Conservation (phyloP, 1,140 invertebrate genomes). For the Rhopalosiphum maidis region DNA sequence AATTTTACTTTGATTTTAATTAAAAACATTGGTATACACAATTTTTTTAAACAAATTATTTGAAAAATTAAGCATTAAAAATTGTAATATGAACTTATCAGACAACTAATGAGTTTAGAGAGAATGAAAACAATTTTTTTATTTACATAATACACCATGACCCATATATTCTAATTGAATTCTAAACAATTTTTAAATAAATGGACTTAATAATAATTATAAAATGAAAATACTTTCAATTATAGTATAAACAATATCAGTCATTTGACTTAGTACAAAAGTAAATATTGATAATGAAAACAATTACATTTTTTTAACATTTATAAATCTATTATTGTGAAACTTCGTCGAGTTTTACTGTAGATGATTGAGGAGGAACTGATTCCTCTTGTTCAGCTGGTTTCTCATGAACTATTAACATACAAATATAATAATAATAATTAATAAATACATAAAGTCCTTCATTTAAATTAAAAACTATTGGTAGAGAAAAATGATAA, state of each 20-base stretch:
- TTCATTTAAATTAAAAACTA: neutral
- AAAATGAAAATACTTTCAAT: neutral
- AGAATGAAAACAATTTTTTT: neutral
- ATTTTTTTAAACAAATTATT: neutral
- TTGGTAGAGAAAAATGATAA: neutral
- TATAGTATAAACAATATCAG: neutral
- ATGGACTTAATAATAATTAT: neutral
- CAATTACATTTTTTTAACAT: neutral
- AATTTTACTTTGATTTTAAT: neutral
- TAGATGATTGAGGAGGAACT: neutral
- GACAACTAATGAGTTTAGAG: neutral
- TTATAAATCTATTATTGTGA: constrained; percentile 5
- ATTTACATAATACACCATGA: neutral
- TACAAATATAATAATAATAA: neutral
- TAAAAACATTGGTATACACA: neutral
- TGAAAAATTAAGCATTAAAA: neutral
- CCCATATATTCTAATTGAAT: neutral
- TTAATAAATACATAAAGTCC: neutral
- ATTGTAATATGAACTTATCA: neutral
- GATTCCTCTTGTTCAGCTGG: constrained; percentile 7
- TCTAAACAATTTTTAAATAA: neutral
- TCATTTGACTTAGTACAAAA: neutral
- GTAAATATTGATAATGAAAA: neutral
- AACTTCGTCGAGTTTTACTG: constrained; percentile 20
- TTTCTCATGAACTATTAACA: constrained; percentile 38